Evolutionary conservation across 2,797 vertebrate genomes (phyloP).

Genomic region (Avahi laniger): DNA sequence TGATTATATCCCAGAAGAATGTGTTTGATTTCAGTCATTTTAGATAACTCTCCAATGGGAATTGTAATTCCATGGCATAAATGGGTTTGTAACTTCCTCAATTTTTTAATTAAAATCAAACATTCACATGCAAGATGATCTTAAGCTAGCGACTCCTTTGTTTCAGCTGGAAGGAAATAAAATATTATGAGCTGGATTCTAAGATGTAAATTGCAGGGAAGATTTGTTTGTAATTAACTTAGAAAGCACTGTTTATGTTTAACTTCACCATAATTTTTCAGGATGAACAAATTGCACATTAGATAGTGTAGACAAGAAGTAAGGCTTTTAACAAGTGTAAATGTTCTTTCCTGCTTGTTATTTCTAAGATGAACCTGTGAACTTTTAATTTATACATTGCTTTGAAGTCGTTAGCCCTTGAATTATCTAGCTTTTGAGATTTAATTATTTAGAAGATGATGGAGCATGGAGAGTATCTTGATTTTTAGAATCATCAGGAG

Average conservation of each 20-base stretch:
- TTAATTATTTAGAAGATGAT: background rate
- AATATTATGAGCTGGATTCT: slow-evolving; percentile 22
- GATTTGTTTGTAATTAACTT: slow-evolving; percentile 58
- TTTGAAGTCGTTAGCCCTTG: slow-evolving; percentile 47
- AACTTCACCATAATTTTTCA: slow-evolving; percentile 53
- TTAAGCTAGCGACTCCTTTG: background rate
- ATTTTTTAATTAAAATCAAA: slow-evolving; percentile 28
- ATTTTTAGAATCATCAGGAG: slow-evolving; percentile 1
- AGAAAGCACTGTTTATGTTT: slow-evolving; percentile 53
- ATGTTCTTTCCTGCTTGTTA: background rate
- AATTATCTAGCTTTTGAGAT: background rate
- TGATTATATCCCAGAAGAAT: background rate
- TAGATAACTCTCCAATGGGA: background rate
- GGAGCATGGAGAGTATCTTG: background rate
- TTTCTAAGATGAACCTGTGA: slow-evolving; percentile 32
- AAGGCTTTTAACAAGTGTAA: slow-evolving; percentile 11
- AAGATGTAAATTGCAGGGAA: slow-evolving; percentile 43
- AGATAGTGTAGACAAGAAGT: background rate
- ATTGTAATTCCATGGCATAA: background rate
- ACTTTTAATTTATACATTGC: slow-evolving; percentile 44
- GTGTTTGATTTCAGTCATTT: slow-evolving; percentile 37
- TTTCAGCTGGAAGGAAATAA: background rate
- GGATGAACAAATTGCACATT: slow-evolving; percentile 55
- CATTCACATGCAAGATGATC: background rate
- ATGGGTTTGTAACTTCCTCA: background rate